These are phyloP conservation scores for Ladona fulva DNA, from an alignment of 1,140 invertebrate species.

Conservation along the genomic window DNA sequence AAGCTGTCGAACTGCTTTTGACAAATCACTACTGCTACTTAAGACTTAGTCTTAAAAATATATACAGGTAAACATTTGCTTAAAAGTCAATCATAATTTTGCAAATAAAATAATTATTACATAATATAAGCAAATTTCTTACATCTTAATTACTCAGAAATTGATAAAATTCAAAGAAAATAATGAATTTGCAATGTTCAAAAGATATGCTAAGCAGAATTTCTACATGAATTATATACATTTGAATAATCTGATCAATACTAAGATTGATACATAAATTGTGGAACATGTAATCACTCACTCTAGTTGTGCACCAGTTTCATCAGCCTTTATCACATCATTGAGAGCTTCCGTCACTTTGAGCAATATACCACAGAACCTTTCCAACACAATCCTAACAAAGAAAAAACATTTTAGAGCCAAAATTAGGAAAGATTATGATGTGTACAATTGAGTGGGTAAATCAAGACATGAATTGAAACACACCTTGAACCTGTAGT, in stretches of 20 bases:
- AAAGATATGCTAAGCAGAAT: too few species aligned
- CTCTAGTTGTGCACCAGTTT: conserved; percentile 55
- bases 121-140: too few species aligned
- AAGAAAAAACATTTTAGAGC: conserved; percentile 24
- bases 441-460: conserved; percentile 14
- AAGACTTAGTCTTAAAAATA: too few species aligned
- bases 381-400: conserved; percentile 52
- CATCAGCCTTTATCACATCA: conserved; percentile 69
- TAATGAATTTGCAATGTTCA: too few species aligned
- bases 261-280: conserved; percentile 9
- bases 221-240: too few species aligned
- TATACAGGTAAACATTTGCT: too few species aligned
- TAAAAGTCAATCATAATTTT: too few species aligned
- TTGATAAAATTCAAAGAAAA: too few species aligned
- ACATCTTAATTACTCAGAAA: too few species aligned
- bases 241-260: conserved; percentile 15
- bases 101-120: too few species aligned
- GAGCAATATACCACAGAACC: conserved; percentile 64
- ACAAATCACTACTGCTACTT: too few species aligned
- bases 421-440: neutral
- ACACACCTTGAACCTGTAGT: conserved; percentile 39
- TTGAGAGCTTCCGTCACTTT: conserved; percentile 75
- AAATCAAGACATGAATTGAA: neutral
- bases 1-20: too few species aligned
- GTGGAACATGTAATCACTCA: conserved; percentile 48